Evolutionary conservation across 2,888 invertebrate species (phyloP), one percentile per base, ranked within the genome.

Genomic region (Yponomeuta sedellus): DNA sequence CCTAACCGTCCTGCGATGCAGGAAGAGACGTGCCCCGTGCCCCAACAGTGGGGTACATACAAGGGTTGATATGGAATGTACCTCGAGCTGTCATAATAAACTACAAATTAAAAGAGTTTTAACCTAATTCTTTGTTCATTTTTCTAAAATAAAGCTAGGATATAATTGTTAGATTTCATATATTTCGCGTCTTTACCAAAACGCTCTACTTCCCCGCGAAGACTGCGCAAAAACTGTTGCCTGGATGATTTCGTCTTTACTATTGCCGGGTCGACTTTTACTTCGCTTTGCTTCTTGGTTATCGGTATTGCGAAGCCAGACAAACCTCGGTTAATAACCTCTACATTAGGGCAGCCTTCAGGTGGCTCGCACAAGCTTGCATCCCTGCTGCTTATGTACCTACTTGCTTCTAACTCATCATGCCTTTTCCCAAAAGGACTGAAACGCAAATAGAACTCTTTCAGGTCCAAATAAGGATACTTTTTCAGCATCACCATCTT

Each of bases 401-500:
- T 20, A 58, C 4, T 19, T 10, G 10, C 5, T 19, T 19, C 58
- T 58, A 22, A 8, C 8, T 19, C 58, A 58, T 22, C 20, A 8
- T 52, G 44, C 61, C 61, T 34, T 61, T 61, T 61, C 12, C 58
- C 12, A n/a, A 74, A 65, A 1, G 83, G 81, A 64, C 80, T 80
- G 66, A 77, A 83, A 71, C 82, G 85, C 63, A 77, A 71, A 66
- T 88, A 85, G 16, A 88, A 73, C 64, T 88, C 86, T 59, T 86
- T 85, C 2, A 86, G 68, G 69, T 91, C 90, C 52, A 91, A 72
- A 71, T 83, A 91, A 0, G 90, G 90, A 73, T 89, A 84, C 70
- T 91, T 91, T 69, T 91, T 91, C 85, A 84, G 86, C 16, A 90
- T 85, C 11, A 91, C 89, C 39, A 88, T 70, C 70, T 85, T 82